Conservation (phyloP, 2,888 invertebrate species). For the Labia minor region DNA sequence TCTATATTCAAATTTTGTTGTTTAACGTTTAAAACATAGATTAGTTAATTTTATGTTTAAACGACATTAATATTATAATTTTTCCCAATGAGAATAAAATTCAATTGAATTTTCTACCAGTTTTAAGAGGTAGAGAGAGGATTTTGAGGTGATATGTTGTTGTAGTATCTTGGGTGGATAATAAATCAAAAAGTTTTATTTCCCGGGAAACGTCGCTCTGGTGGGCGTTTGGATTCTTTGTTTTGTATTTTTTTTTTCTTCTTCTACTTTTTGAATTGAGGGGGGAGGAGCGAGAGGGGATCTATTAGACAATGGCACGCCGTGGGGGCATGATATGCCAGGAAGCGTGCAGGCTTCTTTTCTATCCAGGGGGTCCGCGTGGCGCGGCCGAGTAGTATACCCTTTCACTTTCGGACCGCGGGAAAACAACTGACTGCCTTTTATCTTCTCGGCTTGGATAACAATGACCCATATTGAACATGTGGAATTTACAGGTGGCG, state of each 20-base stretch:
- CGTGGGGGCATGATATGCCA: slow-evolving; percentile 13
- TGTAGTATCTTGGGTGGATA: neutral
- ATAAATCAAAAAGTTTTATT: slow-evolving; percentile 13
- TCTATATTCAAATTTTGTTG: too few relatives aligned
- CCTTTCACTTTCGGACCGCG: slow-evolving; percentile 7
- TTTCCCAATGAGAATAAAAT: too few relatives aligned
- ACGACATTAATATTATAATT: too few relatives aligned
- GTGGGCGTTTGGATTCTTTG: neutral
- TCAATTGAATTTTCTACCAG: too few relatives aligned
- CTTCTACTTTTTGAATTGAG: neutral
- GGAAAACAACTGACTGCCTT: neutral
- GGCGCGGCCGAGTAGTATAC: neutral
- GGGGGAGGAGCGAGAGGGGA: neutral
- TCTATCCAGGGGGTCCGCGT: neutral
- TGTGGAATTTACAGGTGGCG: neutral
- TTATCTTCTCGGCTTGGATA: neutral
- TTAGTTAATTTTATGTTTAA: too few relatives aligned
- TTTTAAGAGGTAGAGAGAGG: too few relatives aligned
- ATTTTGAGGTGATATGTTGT: too few relatives aligned
- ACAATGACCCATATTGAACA: slow-evolving; percentile 5
- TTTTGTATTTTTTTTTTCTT: neutral
- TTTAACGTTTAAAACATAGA: too few relatives aligned
- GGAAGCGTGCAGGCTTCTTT: slow-evolving; percentile 13
- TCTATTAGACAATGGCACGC: slow-evolving; percentile 13
- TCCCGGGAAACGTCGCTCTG: neutral